Evolutionary conservation across 2,888 invertebrate species (phyloP), one percentile per base, ranked within the genome.

Genomic region (Synanthedon formicaeformis): DNA sequence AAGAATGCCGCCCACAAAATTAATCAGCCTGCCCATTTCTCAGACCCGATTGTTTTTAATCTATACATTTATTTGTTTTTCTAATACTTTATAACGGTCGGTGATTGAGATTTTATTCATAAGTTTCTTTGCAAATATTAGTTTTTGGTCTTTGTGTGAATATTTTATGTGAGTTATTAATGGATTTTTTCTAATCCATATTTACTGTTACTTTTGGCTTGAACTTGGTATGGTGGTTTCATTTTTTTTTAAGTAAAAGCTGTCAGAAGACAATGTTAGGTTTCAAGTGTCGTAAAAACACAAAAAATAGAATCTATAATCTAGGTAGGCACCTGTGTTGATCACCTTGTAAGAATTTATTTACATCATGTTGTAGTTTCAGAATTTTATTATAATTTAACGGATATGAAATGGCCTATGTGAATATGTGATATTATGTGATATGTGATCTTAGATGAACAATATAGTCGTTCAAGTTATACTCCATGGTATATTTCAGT

Each of bases 81-180:
- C 50, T 50, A 50, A 62, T 60, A 64, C 62, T 77, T 80, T 71
- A 65, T 68, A 58, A 58, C 65, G 59, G 60, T 80, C 80, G 82
- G 79, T 87, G 70, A 87, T 85, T 86, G 80, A 87, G 86, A 82
- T 86, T 85, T 86, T 87, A 87, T 87, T 84, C 84, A 86, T 86
- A 76, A 54, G 71, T 63, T 63, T 75, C 73, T 75, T 69, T 67
- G 64, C 62, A 34, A 14, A 10, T 12, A 6, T 49, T 23, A 12
- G 1, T n/a, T 40, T 27, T 40, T 27, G 40, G 4, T 50, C 12
- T 34, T 11, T 50, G 14, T 50, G 27, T 50, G 18, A 40, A n/a
- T 14, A 11, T 50, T 11, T n/a, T 50, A 12, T 50, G 12, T 6
- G 13, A 10, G 8, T 49, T 45, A 13, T n/a, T 13, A 16, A 16